Conservation (phyloP, 2,113 vertebrate species). For the Hipposideros armiger region DNA sequence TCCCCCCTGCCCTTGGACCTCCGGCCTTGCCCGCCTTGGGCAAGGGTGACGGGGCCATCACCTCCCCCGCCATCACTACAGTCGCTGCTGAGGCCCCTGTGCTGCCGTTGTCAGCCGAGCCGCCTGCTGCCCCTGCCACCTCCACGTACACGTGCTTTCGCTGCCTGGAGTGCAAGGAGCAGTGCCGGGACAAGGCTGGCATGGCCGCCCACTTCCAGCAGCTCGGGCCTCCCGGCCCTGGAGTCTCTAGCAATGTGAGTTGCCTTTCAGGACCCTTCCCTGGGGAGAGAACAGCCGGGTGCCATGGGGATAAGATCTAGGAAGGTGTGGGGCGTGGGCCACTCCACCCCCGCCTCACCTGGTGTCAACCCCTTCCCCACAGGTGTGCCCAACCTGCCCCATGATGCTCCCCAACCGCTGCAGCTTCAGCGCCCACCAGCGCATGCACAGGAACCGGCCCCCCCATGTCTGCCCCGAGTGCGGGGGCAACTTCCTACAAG, state of each 20-base stretch:
- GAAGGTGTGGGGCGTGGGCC: not conserved
- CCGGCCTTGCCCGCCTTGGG: slow-evolving; percentile 67
- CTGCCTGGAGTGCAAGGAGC: slow-evolving; percentile 95
- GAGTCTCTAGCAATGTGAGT: slow-evolving; percentile 77
- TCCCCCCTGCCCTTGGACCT: slow-evolving; percentile 77
- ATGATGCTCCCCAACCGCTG: slow-evolving; percentile 96
- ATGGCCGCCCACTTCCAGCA: slow-evolving; percentile 95
- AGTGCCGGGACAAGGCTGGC: slow-evolving; percentile 92
- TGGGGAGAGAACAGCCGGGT: not conserved
- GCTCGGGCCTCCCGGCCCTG: slow-evolving; percentile 47
- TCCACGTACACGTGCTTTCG: slow-evolving; percentile 88
- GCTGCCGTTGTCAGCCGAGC: slow-evolving; percentile 89
- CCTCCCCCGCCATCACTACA: not conserved
- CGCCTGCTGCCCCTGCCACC: slow-evolving; percentile 84
- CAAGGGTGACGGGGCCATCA: slow-evolving; percentile 82
- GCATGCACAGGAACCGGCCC: slow-evolving; percentile 92
- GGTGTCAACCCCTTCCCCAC: not conserved
- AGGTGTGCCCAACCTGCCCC: slow-evolving; percentile 94
- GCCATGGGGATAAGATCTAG: not conserved
- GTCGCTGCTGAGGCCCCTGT: slow-evolving; percentile 82
- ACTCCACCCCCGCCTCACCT: not conserved
- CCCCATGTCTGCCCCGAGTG: slow-evolving; percentile 97
- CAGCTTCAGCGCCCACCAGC: slow-evolving; percentile 93
- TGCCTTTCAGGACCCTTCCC: not conserved
- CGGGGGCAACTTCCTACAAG: slow-evolving; percentile 90